Percentiles rank a stretch among this genome's conserved stretches.
Conservation (phyloP, 1,140 invertebrate species). For the Ephestia elutella region DNA sequence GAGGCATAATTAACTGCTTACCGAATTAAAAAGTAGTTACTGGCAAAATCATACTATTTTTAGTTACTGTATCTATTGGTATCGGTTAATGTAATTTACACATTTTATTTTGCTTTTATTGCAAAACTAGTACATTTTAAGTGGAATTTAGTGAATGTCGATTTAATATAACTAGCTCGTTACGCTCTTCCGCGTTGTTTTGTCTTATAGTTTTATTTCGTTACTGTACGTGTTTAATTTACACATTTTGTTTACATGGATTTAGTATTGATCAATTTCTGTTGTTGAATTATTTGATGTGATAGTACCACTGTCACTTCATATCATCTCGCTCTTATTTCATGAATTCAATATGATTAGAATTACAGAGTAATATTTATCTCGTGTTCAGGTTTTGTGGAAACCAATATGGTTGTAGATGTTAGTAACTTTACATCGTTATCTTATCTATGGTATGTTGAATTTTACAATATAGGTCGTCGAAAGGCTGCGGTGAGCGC, state of each 20-base stretch:
- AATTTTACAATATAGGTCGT: no score
- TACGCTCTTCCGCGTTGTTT: conserved; percentile 17
- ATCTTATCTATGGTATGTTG: no score
- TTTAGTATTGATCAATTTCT: neutral
- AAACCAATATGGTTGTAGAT: no score
- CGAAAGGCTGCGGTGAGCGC: no score
- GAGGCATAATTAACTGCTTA: neutral
- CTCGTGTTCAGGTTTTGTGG: no score
- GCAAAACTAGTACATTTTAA: neutral
- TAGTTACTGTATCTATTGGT: neutral
- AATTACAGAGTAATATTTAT: no score
- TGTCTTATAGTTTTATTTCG: conserved; percentile 30
- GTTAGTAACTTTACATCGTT: no score
- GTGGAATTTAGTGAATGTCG: conserved; percentile 11
- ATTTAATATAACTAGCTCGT: conserved; percentile 7
- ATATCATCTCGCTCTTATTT: no score
- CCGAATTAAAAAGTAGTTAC: neutral
- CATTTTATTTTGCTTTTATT: neutral
- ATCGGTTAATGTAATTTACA: neutral
- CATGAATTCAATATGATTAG: no score
- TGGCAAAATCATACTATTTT: neutral
- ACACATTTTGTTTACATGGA: neutral
- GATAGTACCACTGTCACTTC: no score
- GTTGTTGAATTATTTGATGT: no score
- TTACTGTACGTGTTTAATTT: conserved; percentile 3